Base-by-base conservation (phyloP, 2,888 invertebrate genomes). In the Coleophora flavipennella region DNA sequence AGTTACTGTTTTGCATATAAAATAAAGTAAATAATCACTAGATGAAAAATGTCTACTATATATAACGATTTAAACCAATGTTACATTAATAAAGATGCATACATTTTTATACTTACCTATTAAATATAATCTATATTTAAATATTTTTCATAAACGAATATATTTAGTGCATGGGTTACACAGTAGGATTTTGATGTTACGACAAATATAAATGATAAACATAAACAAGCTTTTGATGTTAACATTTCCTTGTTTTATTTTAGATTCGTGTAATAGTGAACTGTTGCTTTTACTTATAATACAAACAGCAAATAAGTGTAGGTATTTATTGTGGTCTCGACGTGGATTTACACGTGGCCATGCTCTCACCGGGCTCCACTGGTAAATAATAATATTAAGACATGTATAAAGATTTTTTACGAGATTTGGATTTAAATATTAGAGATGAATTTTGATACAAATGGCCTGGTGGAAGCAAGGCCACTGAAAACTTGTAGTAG, bases 221-320 rank as follows among this genome's bases (percentile, higher is more conserved):
- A 43, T 43, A 52, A 20, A 52, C 57, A 66, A 62, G 74, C 75
- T 72, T 74, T 76, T 53, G 63, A 67, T 71, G 73, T 71, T 64
- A 49, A 65, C 54, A 20, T 20, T 20, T 20, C 20, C 20, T 49
- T 52, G 42, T 58, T 60, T 57, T 52, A 55, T 65, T 54, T 59
- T 64, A 59, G 60, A 57, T 43, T 56, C 51, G 47, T 50, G 48
- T 63, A 55, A 48, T 59, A 63, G 59, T 60, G 51, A 49, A 61
- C 53, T 61, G 57, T 62, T 67, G 70, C 71, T 69, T 65, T 62
- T 45, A 63, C 55, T 56, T 52, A 46, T 54, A 45, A 54, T 9
- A 55, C 41, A 50, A 50, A 49, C 51, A 49, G 48, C 46, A 40
- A 41, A 42, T 54, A 50, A 56, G 53, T 50, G 60, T 65, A 67